Base-by-base conservation (phyloP, 2,797 vertebrate genomes). In the Neosilurus mollespiculum region DNA sequence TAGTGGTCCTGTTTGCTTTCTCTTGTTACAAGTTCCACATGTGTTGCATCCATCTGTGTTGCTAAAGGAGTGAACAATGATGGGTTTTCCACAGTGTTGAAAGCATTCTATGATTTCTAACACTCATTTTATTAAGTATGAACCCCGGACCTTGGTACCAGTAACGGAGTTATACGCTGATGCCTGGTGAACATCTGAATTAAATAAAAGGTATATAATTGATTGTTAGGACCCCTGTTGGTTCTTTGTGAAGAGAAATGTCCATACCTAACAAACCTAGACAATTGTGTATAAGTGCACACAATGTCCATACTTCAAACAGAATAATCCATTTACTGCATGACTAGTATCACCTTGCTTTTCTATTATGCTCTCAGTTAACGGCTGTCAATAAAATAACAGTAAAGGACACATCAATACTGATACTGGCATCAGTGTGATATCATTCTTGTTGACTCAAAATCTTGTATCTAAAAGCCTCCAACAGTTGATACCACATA, bases 1-100 rank as follows among this genome's bases (percentile, higher is more conserved):
- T 86, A 87, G 88, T 87, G 83, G 87, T 81, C 62, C 11, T 90
- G 89, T 91, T 91, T 91, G 86, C 88, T 91, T 92, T 90, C 77
- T 82, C 82, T 84, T 37, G 37, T 59, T 87, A 62, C 76, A 72
- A 78, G 88, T 87, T 88, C 81, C 80, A 88, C 70, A 85, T 86
- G 85, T 12, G 70, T 82, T 89, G 88, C 80, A 87, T 86, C 85
- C 61, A 53, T 72, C 70, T 37, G 62, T 80, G 58, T 78, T 72
- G 84, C 54, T 16, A 62, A 80, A 69, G 81, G 80, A 66, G 14
- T 87, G 59, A 77, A 26, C 67, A 26, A 79, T 85, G 83, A 88
- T 86, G 58, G 76, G 84, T 75, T 67, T 59, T 72, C 43, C 67
- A 67, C 67, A 77, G 73, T 67, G 26, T 34, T 22, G 69, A 73